Evolutionary conservation across 2,888 invertebrate genomes (phyloP), one percentile per base, ranked within the genome.

Genomic region (Perizoma flavofasciatum): DNA sequence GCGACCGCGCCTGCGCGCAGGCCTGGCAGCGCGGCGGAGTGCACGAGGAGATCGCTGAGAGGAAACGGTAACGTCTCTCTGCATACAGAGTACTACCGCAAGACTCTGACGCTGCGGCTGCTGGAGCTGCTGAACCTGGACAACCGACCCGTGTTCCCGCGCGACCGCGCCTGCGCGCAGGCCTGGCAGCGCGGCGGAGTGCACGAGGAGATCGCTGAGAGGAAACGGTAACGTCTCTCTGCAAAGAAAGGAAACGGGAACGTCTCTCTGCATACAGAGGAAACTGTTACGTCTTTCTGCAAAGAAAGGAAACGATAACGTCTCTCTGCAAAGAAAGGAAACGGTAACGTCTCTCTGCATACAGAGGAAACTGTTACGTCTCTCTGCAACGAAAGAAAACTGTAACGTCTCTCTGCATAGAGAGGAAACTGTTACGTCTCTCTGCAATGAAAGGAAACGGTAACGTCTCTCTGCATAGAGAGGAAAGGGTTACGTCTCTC

Each of bases 1-100:
- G 96, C 52, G 99, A 99, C 80, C 93, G 98, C 61, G 97, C 97
- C 0, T 98, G 98, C 81, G 97, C 97, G 0, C 97, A 97, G 86
- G 98, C 98, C n/a, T 99, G 98, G 98, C 96, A 94, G 83, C 77
- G 88, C 1, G 92, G 96, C 1, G 96, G 96, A 0, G 79, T 93
- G 4, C 94, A 95, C 65, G 96, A 95, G 63, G 96, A 96, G 81
- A 92, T 93, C 49, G 93, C 92, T 5, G 95, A 95, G 77, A 89
- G 96, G 66, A 79, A 69, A 67, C 82, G 91, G 91, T 91, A 44
- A 47, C n/a, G 44, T 46, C 33, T n/a, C 37, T n/a, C n/a, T n/a
- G n/a, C n/a, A n/a, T n/a, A n/a, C n/a, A n/a, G n/a, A n/a, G n/a
- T n/a, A n/a, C 61, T 98, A 98, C 85, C 94, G 98, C 34, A 97